phyloP scores from a whole-genome alignment of 1,140 invertebrate genomes.

The Bombus turneri region DNA sequence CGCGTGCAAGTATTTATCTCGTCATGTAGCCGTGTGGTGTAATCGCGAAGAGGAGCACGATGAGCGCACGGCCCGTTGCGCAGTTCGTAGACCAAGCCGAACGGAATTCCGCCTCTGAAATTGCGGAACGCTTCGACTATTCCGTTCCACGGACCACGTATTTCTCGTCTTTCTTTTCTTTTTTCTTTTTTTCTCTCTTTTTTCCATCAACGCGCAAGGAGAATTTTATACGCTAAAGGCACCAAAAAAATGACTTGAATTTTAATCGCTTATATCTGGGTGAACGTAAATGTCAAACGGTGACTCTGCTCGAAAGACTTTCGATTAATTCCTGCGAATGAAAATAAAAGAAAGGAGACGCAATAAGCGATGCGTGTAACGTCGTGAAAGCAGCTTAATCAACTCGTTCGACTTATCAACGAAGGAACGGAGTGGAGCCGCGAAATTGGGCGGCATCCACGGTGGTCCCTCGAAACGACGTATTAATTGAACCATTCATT shows the following conservation, averaged over 20 bases:
- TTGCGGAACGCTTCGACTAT: constrained; percentile 44
- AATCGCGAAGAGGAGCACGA: constrained; percentile 45
- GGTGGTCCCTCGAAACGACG: constrained; percentile 13
- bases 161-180: neutral
- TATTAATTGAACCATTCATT: constrained; percentile 42
- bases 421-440: neutral
- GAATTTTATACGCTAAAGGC: neutral
- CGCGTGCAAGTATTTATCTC: constrained; percentile 37
- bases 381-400: neutral
- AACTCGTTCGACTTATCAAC: neutral
- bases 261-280: neutral
- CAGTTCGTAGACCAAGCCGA: constrained; percentile 57
- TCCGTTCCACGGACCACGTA: constrained; percentile 1
- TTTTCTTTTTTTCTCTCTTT: no score
- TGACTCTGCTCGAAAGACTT: neutral
- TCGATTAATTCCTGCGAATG: neutral
- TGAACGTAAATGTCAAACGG: neutral
- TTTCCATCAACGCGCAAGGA: neutral
- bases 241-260: neutral
- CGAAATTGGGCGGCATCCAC: neutral
- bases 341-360: no score
- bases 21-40: constrained; percentile 34
- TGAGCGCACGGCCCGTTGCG: constrained; percentile 47
- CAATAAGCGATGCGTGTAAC: neutral
- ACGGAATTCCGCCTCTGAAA: constrained; percentile 61